Evolutionary conservation across 1,140 invertebrate genomes (phyloP).

Genomic region (Branchinecta lindahli): DNA sequence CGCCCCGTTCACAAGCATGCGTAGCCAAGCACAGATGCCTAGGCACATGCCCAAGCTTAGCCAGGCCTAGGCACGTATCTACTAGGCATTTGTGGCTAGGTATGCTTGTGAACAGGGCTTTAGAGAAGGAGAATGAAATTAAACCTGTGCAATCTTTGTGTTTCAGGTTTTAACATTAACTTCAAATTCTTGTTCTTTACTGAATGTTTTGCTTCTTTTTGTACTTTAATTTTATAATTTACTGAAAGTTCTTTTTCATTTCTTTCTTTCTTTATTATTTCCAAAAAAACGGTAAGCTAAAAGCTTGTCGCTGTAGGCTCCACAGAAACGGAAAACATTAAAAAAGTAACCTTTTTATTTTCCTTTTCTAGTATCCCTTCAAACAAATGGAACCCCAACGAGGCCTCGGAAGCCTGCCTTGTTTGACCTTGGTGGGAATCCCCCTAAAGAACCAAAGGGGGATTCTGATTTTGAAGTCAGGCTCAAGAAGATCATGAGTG

Average conservation of each 20-base stretch:
- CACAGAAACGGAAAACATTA: no score
- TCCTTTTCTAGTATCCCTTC: conserved; percentile 19
- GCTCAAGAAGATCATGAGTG: conserved; percentile 58
- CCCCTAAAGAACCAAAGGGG: conserved; percentile 29
- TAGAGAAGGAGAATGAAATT: background rate
- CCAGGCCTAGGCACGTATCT: no score
- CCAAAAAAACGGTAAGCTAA: no score
- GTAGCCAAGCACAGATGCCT: no score
- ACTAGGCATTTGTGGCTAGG: no score
- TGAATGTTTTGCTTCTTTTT: background rate
- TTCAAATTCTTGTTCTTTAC: background rate
- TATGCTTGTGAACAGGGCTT: background rate
- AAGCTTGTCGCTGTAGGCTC: no score
- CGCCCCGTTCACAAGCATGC: no score
- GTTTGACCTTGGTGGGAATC: conserved; percentile 13
- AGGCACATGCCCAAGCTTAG: no score
- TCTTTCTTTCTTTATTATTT: no score
- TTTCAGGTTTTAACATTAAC: background rate
- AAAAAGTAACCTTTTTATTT: background rate
- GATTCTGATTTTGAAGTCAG: conserved; percentile 46
- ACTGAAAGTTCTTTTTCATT: background rate
- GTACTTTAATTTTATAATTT: background rate
- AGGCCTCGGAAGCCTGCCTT: conserved; percentile 17
- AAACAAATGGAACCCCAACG: conserved; percentile 20
- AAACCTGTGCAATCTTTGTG: background rate